Percentiles rank a stretch among this genome's conserved stretches.
Conservation (phyloP, 2,888 invertebrate species). For the Hydriomena furcata region DNA sequence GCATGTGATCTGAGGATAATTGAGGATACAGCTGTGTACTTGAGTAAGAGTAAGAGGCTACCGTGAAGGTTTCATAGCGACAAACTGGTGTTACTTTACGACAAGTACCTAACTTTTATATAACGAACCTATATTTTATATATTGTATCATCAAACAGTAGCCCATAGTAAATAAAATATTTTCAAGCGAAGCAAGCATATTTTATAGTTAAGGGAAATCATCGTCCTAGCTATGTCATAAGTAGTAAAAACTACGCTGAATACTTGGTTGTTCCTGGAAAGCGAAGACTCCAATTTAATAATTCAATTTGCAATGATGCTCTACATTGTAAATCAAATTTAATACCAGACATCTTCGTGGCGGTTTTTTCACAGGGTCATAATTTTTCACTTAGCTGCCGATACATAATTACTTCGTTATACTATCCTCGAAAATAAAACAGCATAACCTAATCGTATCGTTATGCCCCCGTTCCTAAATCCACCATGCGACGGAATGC, state of each 20-base stretch:
- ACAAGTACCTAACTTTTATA: no score
- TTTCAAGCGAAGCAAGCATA: no score
- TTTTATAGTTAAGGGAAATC: no score
- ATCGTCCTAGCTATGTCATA: background rate
- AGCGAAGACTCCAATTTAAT: conserved; percentile 27
- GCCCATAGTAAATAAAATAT: no score
- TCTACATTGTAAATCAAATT: conserved; percentile 47
- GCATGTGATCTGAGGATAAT: no score
- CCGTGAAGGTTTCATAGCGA: no score
- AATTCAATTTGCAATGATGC: conserved; percentile 40
- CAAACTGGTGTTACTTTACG: no score
- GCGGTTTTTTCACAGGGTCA: conserved; percentile 43
- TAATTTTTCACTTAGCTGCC: conserved; percentile 59
- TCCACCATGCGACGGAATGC: conserved; percentile 82
- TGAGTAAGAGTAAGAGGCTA: no score
- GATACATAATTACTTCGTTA: conserved; percentile 60
- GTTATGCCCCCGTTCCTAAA: conserved; percentile 83
- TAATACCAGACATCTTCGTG: conserved; percentile 46
- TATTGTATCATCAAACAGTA: no score
- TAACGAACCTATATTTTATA: no score
- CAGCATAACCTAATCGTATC: conserved; percentile 80
- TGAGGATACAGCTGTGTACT: no score
- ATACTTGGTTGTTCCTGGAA: conserved; percentile 21
- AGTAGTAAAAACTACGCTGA: conserved; percentile 4
- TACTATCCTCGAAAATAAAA: conserved; percentile 75